phyloP scores from a whole-genome alignment of 2,888 invertebrate genomes.

The Noctua pronuba region DNA sequence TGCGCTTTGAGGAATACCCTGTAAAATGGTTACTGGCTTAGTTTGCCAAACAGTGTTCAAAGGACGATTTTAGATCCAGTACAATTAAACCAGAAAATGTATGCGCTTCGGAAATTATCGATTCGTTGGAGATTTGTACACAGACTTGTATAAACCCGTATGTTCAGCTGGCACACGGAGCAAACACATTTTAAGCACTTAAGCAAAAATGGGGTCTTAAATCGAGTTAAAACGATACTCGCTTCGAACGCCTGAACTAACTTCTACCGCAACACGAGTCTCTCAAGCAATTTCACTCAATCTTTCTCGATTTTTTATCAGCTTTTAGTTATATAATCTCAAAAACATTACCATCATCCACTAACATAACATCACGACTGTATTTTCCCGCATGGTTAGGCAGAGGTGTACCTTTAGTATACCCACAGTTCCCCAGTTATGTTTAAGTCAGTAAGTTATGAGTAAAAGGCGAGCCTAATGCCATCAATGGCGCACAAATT shows the following conservation, averaged over 20 bases:
- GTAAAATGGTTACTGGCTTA: not conserved
- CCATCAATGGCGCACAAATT: not conserved
- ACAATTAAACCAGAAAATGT: not conserved
- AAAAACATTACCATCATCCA: not conserved
- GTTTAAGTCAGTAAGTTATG: not conserved
- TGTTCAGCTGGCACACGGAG: not conserved
- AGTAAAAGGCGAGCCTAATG: not conserved
- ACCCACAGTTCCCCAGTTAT: too few species aligned
- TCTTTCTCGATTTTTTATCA: not conserved
- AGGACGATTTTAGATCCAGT: not conserved
- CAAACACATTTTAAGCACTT: not conserved
- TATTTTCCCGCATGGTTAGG: not conserved
- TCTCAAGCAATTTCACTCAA: not conserved
- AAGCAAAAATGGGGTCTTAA: not conserved
- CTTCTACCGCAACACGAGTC: conserved; percentile 6
- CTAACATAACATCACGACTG: not conserved
- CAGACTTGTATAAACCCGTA: not conserved
- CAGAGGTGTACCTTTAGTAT: not conserved
- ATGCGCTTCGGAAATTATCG: not conserved
- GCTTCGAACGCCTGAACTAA: conserved; percentile 18
- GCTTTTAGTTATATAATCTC: not conserved
- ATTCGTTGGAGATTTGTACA: not conserved
- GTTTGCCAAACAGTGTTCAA: not conserved
- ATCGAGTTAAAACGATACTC: not conserved
- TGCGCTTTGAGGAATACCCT: too few species aligned